Conservation (phyloP, 1,140 invertebrate species). For the Chironomus tepperi region DNA sequence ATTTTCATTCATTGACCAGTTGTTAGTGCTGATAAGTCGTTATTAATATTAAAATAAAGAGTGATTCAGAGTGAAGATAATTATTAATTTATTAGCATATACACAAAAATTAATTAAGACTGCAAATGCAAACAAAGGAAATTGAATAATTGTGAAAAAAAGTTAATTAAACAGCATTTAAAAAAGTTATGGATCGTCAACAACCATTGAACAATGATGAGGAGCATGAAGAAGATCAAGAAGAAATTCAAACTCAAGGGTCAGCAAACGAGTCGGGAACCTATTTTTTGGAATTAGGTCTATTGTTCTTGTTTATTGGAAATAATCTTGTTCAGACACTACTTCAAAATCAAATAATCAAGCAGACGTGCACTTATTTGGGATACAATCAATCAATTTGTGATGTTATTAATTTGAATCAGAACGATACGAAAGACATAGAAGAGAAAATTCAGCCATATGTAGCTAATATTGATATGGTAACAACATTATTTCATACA, state of each 20-base stretch:
- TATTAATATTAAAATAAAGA: no score
- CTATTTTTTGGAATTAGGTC: not conserved
- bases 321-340: not conserved
- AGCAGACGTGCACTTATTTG: not conserved
- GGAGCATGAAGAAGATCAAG: not conserved
- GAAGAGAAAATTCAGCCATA: not conserved
- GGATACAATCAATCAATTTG: not conserved
- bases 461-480: not conserved
- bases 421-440: not conserved
- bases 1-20: no score
- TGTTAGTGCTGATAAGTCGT: no score
- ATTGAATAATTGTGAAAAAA: no score
- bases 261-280: not conserved
- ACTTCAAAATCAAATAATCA: not conserved
- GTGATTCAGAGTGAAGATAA: no score
- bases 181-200: not conserved
- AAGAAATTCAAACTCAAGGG: not conserved
- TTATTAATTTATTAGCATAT: no score
- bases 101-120: no score
- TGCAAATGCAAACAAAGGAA: no score
- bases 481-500: not conserved
- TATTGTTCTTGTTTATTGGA: not conserved
- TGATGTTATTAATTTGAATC: not conserved
- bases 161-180: no score
- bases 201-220: not conserved